phyloP scores from a whole-genome alignment of 2,888 invertebrate genomes.

The Chymomyza procnemis region DNA sequence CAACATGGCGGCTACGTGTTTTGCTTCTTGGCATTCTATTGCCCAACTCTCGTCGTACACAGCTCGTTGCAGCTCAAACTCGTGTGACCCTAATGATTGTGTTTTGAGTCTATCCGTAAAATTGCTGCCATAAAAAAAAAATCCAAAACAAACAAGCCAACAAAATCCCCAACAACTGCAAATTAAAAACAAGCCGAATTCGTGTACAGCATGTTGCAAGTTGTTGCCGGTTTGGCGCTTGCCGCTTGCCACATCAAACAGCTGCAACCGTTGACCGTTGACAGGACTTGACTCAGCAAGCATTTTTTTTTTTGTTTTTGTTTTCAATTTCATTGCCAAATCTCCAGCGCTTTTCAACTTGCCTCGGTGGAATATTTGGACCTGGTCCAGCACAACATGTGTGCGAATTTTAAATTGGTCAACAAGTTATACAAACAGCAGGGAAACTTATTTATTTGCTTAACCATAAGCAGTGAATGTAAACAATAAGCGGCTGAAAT shows the following conservation, averaged over 20 bases:
- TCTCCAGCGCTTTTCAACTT: not conserved
- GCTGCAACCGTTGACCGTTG: slow-evolving; percentile 64
- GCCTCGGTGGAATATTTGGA: not conserved
- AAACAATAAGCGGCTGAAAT: not conserved
- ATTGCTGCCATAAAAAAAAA: slow-evolving; percentile 54
- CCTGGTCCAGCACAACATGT: slow-evolving; percentile 60
- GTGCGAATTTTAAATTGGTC: slow-evolving; percentile 69
- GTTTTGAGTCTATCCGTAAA: slow-evolving; percentile 57
- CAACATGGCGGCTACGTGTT: not conserved
- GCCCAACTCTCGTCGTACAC: not conserved
- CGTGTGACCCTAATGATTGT: slow-evolving; percentile 65
- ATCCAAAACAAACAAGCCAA: slow-evolving; percentile 13
- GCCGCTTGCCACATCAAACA: slow-evolving; percentile 58
- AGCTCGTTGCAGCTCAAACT: not conserved
- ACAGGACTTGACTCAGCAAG: slow-evolving; percentile 59
- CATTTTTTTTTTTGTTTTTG: no score
- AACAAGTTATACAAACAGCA: slow-evolving; percentile 54
- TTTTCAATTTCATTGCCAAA: slow-evolving; percentile 65
- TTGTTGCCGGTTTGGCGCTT: no score
- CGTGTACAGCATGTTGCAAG: slow-evolving; percentile 42
- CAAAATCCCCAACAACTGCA: slow-evolving; percentile 40
- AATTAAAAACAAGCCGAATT: slow-evolving; percentile 17
- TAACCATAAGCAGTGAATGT: not conserved
- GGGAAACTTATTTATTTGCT: slow-evolving; percentile 51
- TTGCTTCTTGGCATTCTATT: slow-evolving; percentile 15